Evolutionary conservation across 2,113 vertebrate genomes (phyloP).

Genomic region (Tachuris rubrigastra): DNA sequence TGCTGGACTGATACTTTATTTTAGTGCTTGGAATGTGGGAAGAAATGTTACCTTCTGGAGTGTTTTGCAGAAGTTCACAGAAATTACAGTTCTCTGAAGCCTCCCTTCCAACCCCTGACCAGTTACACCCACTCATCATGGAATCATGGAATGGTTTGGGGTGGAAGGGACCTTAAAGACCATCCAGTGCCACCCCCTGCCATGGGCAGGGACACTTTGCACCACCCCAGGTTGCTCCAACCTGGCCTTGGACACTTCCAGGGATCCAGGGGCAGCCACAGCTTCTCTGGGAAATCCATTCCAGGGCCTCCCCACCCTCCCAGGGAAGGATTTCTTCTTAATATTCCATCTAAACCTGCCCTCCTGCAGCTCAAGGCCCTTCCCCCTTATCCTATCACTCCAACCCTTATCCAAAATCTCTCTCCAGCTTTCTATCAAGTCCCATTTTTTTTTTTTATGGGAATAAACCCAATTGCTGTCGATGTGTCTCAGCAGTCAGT

Average conservation of each 20-base stretch:
- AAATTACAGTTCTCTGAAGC: background rate
- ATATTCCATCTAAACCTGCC: fast-evolving
- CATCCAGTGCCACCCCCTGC: background rate
- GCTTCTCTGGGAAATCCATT: fast-evolving
- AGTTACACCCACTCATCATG: fast-evolving
- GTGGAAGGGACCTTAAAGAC: background rate
- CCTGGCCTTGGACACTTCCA: background rate
- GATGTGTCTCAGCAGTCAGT: background rate
- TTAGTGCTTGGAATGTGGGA: background rate
- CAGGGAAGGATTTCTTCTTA: background rate
- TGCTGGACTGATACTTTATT: background rate
- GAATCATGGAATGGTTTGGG: background rate
- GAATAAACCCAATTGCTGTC: background rate
- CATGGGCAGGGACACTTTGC: background rate
- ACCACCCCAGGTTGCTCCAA: fast-evolving
- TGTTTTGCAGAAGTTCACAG: background rate
- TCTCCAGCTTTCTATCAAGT: background rate
- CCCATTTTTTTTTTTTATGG: too few species aligned
- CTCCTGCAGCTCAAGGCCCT: background rate
- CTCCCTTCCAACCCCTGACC: background rate
- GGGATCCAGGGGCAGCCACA: background rate
- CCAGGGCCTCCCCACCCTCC: fast-evolving
- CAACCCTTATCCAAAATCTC: background rate
- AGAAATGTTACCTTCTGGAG: fast-evolving
- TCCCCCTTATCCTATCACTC: too few species aligned